These are phyloP conservation scores for Phalacrocorax carbo DNA, from an alignment of 2,113 vertebrate genomes.

Conservation along the genomic window DNA sequence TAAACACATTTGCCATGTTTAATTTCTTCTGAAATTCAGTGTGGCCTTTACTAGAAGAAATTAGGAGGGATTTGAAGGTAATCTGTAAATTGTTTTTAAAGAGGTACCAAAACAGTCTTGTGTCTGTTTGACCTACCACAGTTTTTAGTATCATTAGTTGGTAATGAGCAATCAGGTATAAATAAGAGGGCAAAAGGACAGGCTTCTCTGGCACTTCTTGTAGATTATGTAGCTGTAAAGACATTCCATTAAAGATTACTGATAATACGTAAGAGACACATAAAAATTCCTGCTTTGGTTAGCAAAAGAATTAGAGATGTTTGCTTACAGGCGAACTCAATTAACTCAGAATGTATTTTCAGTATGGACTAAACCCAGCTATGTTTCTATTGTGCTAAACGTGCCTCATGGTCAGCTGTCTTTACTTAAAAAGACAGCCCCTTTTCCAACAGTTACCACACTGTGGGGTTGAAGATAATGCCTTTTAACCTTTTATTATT, in stretches of 20 bases:
- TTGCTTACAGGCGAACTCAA: background rate
- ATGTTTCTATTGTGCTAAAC: background rate
- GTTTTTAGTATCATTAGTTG: slow-evolving; percentile 2
- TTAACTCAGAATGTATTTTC: slow-evolving; percentile 32
- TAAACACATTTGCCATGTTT: background rate
- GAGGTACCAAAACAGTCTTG: background rate
- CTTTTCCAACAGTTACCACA: slow-evolving; percentile 26
- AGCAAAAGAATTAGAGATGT: slow-evolving; percentile 23
- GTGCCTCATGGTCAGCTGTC: background rate
- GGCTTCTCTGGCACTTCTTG: background rate
- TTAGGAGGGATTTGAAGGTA: background rate
- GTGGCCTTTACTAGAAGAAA: background rate
- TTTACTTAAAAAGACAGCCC: background rate
- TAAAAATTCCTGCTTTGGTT: slow-evolving; percentile 37
- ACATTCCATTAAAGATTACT: slow-evolving; percentile 31
- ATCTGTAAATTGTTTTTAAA: slow-evolving; percentile 9
- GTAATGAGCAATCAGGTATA: slow-evolving; percentile 15
- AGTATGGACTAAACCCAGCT: background rate
- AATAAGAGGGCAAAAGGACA: slow-evolving; percentile 43
- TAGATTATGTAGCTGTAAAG: slow-evolving; percentile 38
- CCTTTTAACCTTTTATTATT: slow-evolving; percentile 34
- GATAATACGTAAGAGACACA: slow-evolving; percentile 18
- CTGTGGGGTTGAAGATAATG: background rate
- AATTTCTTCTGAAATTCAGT: background rate
- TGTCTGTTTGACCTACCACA: slow-evolving; percentile 19